Evolutionary conservation across 2,113 vertebrate species (phyloP).

Genomic region (Xenotilapia flavipinnis): DNA sequence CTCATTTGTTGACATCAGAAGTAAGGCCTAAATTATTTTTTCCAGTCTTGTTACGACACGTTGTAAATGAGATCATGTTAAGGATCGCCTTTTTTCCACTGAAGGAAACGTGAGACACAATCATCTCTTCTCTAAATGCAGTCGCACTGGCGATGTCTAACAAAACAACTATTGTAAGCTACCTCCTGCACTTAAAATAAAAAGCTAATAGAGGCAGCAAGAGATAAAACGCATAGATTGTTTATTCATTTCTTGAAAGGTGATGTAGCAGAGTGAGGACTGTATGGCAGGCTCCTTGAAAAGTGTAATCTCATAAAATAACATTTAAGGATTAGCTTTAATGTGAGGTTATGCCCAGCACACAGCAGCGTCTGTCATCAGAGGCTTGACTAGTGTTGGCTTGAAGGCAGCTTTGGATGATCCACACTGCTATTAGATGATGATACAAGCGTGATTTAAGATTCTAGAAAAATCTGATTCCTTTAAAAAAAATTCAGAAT

Average conservation of each 20-base stretch:
- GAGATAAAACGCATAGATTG: background rate
- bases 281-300: background rate
- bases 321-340: constrained; percentile 45
- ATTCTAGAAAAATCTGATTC: background rate
- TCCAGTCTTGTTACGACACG: background rate
- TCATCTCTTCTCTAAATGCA: constrained; percentile 1
- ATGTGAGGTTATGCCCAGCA: constrained; percentile 31
- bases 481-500: background rate
- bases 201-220: background rate
- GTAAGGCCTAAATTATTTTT: background rate
- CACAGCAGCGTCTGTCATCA: constrained; percentile 39
- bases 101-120: constrained; percentile 30
- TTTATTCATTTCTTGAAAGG: constrained; percentile 5
- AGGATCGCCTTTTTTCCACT: background rate
- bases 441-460: constrained; percentile 5
- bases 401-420: constrained; percentile 3
- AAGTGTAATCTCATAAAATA: constrained; percentile 26
- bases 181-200: background rate
- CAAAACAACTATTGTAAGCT: constrained; percentile 21
- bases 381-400: background rate
- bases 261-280: background rate
- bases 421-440: constrained; percentile 22
- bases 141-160: background rate
- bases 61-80: background rate
- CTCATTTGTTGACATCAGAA: background rate